Conservation (phyloP, 2,113 vertebrate genomes). For the Harpagus bidentatus region DNA sequence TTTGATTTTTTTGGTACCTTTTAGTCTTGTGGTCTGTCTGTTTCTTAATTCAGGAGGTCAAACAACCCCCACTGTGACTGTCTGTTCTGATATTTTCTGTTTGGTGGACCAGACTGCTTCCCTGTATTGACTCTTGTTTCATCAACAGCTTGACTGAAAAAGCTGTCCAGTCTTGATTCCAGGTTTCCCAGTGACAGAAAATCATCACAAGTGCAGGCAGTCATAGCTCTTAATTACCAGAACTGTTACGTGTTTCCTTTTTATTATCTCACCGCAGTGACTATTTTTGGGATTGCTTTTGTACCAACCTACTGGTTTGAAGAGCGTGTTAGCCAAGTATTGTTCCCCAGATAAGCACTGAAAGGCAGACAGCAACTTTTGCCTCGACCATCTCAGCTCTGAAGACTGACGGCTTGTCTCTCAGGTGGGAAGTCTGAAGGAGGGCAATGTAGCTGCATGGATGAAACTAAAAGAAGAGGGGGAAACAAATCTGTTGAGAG, state of each 20-base stretch:
- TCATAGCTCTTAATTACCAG: constrained; percentile 6
- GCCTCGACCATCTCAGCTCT: background rate
- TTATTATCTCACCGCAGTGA: background rate
- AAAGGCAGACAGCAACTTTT: background rate
- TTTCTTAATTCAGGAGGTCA: constrained; percentile 7
- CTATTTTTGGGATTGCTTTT: background rate
- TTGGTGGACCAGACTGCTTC: background rate
- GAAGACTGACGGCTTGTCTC: background rate
- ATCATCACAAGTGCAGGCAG: background rate
- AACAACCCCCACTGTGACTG: background rate
- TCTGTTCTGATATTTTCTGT: background rate
- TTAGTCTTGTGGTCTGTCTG: background rate
- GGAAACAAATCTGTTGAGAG: background rate
- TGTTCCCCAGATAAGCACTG: background rate
- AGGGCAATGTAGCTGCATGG: background rate
- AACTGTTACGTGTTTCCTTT: background rate
- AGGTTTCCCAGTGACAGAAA: background rate
- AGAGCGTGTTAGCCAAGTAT: fast-evolving
- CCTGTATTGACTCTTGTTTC: background rate
- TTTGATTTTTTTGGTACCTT: background rate
- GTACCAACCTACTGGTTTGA: background rate
- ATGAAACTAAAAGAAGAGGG: background rate
- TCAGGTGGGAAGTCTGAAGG: background rate
- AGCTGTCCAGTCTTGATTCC: background rate
- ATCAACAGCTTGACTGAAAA: constrained; percentile 12